Evolutionary conservation across 2,888 invertebrate species (phyloP).

Genomic region (Tipula helvola): DNA sequence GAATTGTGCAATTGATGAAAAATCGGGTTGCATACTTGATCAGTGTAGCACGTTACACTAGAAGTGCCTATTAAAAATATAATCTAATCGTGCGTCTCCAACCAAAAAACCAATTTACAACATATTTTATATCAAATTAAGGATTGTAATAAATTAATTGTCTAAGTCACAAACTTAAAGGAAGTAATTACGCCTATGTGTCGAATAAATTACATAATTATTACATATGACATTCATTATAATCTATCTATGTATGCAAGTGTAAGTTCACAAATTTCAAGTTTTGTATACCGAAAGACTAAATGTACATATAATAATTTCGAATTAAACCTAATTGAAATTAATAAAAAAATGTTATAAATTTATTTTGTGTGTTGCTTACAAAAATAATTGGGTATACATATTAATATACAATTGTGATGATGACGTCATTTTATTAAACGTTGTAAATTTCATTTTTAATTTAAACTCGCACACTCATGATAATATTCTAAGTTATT

Average conservation of each 20-base stretch:
- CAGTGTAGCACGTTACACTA: no score
- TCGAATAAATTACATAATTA: neutral
- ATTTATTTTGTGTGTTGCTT: neutral
- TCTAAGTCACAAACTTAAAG: neutral
- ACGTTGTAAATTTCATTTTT: neutral
- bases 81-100: no score
- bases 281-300: neutral
- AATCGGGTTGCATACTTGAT: no score
- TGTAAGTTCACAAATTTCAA: neutral
- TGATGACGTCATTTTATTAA: neutral
- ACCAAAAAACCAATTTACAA: no score
- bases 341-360: neutral
- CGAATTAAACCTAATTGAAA: neutral
- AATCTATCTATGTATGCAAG: neutral
- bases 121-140: no score
- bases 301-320: neutral
- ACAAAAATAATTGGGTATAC: neutral
- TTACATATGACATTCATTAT: neutral
- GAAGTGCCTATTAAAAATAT: no score
- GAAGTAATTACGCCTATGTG: neutral
- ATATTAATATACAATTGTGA: no score
- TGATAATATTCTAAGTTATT: neutral
- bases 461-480: neutral
- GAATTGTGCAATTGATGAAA: no score
- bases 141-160: no score